Evolutionary conservation across 2,888 invertebrate genomes (phyloP).

Genomic region (Aelia acuminata): DNA sequence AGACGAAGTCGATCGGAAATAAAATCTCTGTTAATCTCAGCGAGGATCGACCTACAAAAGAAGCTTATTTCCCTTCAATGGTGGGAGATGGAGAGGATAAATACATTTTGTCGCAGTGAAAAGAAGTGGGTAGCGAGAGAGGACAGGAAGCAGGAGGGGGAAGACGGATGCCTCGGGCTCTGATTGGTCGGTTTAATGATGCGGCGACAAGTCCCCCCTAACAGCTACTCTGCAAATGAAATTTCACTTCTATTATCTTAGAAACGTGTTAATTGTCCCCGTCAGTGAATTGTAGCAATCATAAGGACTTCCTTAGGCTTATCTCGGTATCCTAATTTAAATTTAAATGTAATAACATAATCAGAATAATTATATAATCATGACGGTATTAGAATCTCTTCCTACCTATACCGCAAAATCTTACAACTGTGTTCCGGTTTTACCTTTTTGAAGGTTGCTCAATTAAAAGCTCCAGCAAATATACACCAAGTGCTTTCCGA

Average conservation of each 20-base stretch:
- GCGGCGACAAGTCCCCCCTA: constrained; percentile 19
- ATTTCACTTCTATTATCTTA: constrained; percentile 27
- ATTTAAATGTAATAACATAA: not conserved
- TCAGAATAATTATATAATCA: not conserved
- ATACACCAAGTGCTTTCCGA: too few species aligned
- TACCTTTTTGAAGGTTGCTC: too few species aligned
- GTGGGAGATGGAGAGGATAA: not conserved
- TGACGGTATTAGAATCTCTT: not conserved
- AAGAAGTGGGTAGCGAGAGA: constrained; percentile 20
- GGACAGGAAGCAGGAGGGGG: not conserved
- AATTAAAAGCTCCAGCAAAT: too few species aligned
- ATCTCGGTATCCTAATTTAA: not conserved
- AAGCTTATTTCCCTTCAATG: constrained; percentile 22
- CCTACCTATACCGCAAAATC: too few species aligned
- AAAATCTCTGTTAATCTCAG: constrained; percentile 17
- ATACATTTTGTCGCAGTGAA: constrained; percentile 36
- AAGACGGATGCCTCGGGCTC: constrained; percentile 8
- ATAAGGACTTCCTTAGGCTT: not conserved
- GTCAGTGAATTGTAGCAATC: not conserved
- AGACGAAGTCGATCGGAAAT: not conserved
- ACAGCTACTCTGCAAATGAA: constrained; percentile 20
- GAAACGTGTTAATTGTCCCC: constrained; percentile 1
- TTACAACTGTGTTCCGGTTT: too few species aligned
- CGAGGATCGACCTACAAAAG: not conserved
- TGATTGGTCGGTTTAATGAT: constrained; percentile 40